These are phyloP conservation scores for Linyphia triangularis DNA, from an alignment of 2,888 invertebrate genomes.

Conservation along the genomic window DNA sequence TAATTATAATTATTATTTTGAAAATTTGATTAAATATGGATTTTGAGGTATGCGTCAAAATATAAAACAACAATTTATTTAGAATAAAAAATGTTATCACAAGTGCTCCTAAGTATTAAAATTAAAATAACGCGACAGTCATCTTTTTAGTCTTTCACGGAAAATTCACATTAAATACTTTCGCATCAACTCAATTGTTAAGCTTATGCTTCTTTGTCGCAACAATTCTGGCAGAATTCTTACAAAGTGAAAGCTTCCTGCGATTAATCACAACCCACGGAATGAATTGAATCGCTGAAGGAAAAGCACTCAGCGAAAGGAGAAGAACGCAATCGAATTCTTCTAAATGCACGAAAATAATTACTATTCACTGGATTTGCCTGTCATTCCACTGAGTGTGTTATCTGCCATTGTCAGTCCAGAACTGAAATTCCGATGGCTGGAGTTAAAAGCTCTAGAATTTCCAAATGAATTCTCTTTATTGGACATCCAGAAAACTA, in stretches of 20 bases:
- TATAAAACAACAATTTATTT: too few relatives aligned
- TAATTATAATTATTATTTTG: too few relatives aligned
- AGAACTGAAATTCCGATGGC: slow-evolving; percentile 12
- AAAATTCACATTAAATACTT: not conserved
- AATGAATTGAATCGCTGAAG: not conserved
- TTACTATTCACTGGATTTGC: slow-evolving; percentile 36
- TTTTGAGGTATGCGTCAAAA: too few relatives aligned
- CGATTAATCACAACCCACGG: not conserved
- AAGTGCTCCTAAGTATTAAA: too few relatives aligned
- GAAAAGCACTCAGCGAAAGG: slow-evolving; percentile 27
- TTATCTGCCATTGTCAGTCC: slow-evolving; percentile 23
- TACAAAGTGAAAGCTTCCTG: not conserved
- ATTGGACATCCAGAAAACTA: slow-evolving; percentile 28
- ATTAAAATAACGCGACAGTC: too few relatives aligned
- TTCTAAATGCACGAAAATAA: slow-evolving; percentile 38
- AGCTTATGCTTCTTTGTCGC: not conserved
- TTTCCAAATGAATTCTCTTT: slow-evolving; percentile 63
- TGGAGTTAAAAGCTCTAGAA: slow-evolving; percentile 19
- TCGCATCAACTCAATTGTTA: not conserved
- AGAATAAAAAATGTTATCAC: too few relatives aligned
- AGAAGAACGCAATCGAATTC: slow-evolving; percentile 43
- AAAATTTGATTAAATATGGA: too few relatives aligned
- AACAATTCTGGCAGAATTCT: slow-evolving; percentile 7
- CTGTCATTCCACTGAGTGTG: slow-evolving; percentile 6
- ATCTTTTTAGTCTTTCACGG: too few relatives aligned